Evolutionary conservation across 64 coral and sea anemone genomes (phyloP), one percentile per base, ranked within the genome.

Genomic region (Stichodactyla helianthus): DNA sequence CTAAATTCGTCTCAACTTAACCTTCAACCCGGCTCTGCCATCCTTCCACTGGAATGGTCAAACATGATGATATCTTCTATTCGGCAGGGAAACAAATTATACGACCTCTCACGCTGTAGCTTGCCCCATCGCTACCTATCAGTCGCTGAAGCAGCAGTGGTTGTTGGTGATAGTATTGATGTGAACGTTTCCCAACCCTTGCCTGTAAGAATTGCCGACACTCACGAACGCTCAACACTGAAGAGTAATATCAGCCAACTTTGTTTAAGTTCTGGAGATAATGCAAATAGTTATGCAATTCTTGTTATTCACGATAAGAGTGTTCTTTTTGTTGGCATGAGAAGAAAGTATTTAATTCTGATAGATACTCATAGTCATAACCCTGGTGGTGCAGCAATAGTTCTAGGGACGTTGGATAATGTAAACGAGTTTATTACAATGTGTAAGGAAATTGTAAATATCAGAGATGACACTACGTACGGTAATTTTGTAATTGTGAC

Each of bases 101-200:
- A 27, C 22, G 23, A 51, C 44, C 74, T 77, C 74, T 77, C 25
- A 77, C 23, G 74, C 44, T 14, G 74, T 27, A 77, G 23, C 25
- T 77, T 77, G 25, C 74, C 44, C 4, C 44, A 77, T 77, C 15
- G 74, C 44, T 77, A 10, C 44, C 22, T 77, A 35, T 77, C 74
- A 27, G 74, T 51, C 15, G 74, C 74, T 35, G 74, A 77, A 77
- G 74, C 74, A 35, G 74, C 74, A 77, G 44, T 77, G 74, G 74
- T 77, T 31, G 28, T 77, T 77, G 3, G 8, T 77, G 74, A 77
- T 77, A 77, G 5, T 77, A 51, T 77, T 27, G 74, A 77, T 27
- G 74, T 77, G 20, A 77, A 77, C 74, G 25, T 77, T 51, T 77
- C 44, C 74, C 74, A 51, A 77, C 44, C 44, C 22, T 27, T 77